Evolutionary conservation across 2,797 vertebrate species (phyloP).

Genomic region (Danionella dracula): DNA sequence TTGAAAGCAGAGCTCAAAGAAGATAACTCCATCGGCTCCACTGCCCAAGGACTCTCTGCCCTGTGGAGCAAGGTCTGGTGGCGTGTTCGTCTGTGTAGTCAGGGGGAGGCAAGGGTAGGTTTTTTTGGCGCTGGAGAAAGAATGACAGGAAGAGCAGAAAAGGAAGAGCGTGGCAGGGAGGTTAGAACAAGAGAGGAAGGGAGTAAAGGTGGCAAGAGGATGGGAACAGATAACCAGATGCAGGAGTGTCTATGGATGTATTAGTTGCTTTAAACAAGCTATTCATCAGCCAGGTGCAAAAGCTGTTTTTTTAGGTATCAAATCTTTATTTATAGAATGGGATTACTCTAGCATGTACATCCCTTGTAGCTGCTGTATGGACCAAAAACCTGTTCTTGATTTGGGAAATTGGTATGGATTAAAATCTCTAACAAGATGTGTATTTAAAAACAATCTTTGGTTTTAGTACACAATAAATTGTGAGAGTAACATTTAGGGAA

Average conservation of each 20-base stretch:
- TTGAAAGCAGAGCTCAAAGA: slow-evolving; percentile 41
- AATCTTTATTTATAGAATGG: no score
- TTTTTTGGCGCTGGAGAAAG: not conserved
- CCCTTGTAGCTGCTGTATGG: no score
- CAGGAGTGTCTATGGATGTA: not conserved
- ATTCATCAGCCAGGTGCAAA: no score
- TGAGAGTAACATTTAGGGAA: no score
- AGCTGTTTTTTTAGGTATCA: no score
- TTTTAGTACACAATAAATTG: no score
- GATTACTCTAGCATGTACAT: no score
- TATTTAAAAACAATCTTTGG: no score
- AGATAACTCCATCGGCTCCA: slow-evolving; percentile 36
- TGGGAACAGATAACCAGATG: slow-evolving; percentile 17
- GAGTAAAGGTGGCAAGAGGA: slow-evolving; percentile 33
- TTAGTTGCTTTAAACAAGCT: no score
- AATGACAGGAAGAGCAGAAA: slow-evolving; percentile 16
- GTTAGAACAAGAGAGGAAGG: slow-evolving; percentile 30
- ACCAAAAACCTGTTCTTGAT: no score
- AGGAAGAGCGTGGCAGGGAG: slow-evolving; percentile 29
- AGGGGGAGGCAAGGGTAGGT: slow-evolving; percentile 22
- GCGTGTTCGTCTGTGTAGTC: slow-evolving; percentile 24
- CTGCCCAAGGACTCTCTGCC: slow-evolving; percentile 39
- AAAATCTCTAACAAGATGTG: no score
- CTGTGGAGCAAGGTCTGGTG: slow-evolving; percentile 34
- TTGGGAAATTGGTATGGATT: no score